A percentile compares a stretch with the other conserved stretches of the same genome.
phyloP scores from a whole-genome alignment of 2,888 invertebrate genomes.

The Spialia ferax region DNA sequence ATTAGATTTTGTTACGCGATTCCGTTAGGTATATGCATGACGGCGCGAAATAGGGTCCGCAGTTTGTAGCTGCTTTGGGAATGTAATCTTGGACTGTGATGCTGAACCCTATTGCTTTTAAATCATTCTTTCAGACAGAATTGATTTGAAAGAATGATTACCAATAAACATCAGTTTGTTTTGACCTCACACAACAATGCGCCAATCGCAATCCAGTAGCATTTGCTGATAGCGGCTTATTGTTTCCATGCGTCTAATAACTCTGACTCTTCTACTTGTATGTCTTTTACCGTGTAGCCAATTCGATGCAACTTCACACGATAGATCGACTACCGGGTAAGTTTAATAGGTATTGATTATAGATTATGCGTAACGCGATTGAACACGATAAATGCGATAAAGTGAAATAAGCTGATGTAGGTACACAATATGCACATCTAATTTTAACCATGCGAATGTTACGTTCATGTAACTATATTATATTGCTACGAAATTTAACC shows the following conservation, averaged over 20 bases:
- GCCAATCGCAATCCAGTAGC: too few species aligned
- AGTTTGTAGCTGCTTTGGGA: neutral
- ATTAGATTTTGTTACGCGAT: conserved; percentile 14
- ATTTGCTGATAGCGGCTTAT: too few species aligned
- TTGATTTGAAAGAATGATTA: too few species aligned
- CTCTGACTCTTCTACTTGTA: too few species aligned
- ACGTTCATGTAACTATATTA: neutral
- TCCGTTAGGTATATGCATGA: conserved; percentile 5
- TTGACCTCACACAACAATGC: too few species aligned
- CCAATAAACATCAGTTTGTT: too few species aligned
- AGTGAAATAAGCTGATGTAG: neutral
- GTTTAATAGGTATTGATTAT: neutral
- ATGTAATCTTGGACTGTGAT: neutral
- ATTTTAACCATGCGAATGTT: neutral
- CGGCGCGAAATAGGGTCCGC: neutral
- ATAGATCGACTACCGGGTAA: neutral
- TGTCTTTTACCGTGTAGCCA: neutral
- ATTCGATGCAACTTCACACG: neutral
- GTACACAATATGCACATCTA: neutral
- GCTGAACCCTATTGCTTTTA: neutral
- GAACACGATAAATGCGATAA: conserved; percentile 5
- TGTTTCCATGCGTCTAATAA: too few species aligned
- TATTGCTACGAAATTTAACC: neutral
- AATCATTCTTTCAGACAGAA: too few species aligned
- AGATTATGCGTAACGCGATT: neutral